A percentile compares a stretch with the other conserved stretches of the same genome.
Evolutionary conservation across 2,797 vertebrate species (phyloP).

Genomic region (Acridotheres tristis): DNA sequence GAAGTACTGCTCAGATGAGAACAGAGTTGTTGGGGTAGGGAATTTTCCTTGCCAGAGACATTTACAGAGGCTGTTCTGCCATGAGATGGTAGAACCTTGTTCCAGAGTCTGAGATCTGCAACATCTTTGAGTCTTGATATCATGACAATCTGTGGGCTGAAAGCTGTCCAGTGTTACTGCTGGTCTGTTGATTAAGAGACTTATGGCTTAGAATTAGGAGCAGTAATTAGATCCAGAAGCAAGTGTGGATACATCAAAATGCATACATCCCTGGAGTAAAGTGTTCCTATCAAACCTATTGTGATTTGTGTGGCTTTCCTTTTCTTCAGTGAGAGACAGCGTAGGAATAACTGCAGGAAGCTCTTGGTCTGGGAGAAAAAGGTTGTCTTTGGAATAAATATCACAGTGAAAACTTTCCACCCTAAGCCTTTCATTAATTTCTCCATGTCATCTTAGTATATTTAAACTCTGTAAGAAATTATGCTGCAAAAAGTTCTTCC

Average conservation of each 20-base stretch:
- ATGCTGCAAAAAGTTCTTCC: slow-evolving; percentile 28
- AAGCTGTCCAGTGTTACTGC: background rate
- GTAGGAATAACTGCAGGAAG: background rate
- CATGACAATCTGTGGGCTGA: background rate
- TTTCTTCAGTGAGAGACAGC: background rate
- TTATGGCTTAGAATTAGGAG: background rate
- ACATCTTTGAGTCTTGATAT: background rate
- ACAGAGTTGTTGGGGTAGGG: background rate
- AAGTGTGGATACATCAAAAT: background rate
- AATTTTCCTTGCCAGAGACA: background rate
- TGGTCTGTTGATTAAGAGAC: background rate
- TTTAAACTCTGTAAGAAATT: slow-evolving; percentile 32
- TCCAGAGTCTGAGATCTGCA: background rate
- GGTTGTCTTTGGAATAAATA: slow-evolving; percentile 33
- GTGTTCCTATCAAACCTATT: background rate
- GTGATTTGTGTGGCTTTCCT: background rate
- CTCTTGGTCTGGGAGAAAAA: background rate
- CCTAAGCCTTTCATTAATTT: slow-evolving; percentile 42
- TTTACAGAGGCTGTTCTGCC: background rate
- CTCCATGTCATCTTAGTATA: background rate
- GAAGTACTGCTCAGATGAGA: background rate
- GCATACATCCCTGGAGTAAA: background rate
- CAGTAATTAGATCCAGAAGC: slow-evolving; percentile 11
- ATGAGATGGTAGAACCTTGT: background rate
- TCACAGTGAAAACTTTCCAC: slow-evolving; percentile 34